These are phyloP conservation scores for Drosophila sp. DNA, from an alignment of 1,140 invertebrate genomes.

Conservation along the genomic window DNA sequence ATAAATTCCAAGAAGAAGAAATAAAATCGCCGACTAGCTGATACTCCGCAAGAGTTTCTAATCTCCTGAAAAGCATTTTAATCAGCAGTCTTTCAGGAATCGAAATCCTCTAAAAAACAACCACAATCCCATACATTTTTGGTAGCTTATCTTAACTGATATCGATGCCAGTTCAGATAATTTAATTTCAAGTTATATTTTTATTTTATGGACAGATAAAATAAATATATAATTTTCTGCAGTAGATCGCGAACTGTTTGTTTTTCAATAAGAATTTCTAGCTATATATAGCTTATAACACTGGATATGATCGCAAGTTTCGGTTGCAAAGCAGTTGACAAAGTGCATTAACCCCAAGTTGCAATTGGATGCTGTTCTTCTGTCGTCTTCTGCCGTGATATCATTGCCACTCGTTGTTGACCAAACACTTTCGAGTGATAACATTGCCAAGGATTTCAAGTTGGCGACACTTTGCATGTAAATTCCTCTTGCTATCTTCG, in stretches of 20 bases:
- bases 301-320: not conserved
- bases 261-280: no score
- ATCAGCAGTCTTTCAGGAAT: no score
- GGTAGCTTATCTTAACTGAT: no score
- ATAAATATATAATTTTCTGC: no score
- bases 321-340: not conserved
- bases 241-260: no score
- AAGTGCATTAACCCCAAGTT: slow-evolving; percentile 4
- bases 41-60: not conserved
- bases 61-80: no score
- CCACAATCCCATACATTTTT: no score
- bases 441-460: slow-evolving; percentile 33
- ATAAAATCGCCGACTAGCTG: not conserved
- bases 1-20: slow-evolving; percentile 55
- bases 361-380: not conserved
- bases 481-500: slow-evolving; percentile 61
- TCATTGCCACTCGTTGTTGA: slow-evolving; percentile 33
- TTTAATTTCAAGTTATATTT: no score
- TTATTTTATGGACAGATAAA: no score
- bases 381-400: not conserved
- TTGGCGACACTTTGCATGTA: slow-evolving; percentile 62
- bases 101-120: no score
- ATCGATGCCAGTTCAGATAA: no score
- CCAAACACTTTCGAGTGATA: slow-evolving; percentile 66
- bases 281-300: not conserved